Percentiles rank a stretch among this genome's conserved stretches.
Evolutionary conservation across 2,113 vertebrate species (phyloP).

Genomic region (Phalacrocorax carbo): DNA sequence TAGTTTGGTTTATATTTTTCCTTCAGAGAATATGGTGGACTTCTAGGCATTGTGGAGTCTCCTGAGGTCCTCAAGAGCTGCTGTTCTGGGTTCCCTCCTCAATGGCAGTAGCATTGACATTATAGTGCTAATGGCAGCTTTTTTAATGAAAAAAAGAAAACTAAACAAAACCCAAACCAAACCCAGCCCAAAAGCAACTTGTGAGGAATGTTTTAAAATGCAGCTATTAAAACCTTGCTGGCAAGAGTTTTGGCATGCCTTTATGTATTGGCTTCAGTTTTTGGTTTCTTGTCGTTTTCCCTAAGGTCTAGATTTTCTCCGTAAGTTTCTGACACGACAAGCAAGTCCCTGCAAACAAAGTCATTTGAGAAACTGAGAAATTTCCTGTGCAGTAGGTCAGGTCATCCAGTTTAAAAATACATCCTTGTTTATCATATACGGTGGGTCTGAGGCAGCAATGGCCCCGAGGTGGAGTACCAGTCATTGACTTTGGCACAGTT

Average conservation of each 20-base stretch:
- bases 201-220: neutral
- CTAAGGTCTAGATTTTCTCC: neutral
- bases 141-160: neutral
- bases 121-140: neutral
- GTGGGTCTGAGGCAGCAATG: neutral
- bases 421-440: neutral
- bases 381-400: neutral
- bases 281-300: slow-evolving; percentile 1
- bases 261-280: neutral
- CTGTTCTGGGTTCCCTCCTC: neutral
- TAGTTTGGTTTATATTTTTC: neutral
- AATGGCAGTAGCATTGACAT: neutral
- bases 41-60: neutral
- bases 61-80: neutral
- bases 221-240: neutral
- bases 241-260: neutral
- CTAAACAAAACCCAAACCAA: no score
- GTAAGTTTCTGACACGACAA: neutral
- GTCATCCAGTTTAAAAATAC: neutral
- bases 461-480: neutral
- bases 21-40: neutral
- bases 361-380: neutral
- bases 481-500: neutral
- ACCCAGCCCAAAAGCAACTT: neutral
- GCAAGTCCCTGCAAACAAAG: neutral